Evolutionary conservation across 1,140 invertebrate species (phyloP).

Genomic region (Oscheius sp.): DNA sequence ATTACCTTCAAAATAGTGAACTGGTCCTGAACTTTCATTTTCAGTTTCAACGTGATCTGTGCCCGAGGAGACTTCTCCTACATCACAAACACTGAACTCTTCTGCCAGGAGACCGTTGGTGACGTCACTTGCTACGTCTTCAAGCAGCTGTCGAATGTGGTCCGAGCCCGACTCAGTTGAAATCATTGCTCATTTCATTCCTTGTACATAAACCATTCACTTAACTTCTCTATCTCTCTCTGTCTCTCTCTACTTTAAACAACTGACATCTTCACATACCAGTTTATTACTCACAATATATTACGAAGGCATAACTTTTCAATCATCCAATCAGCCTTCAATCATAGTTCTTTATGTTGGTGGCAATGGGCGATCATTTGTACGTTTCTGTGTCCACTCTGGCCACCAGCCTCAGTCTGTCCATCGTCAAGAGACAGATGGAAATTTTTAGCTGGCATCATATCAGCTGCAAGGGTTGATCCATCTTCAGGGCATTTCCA

Average conservation of each 20-base stretch:
- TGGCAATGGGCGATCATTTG: not conserved
- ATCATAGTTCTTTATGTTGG: not conserved
- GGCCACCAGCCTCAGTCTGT: not conserved
- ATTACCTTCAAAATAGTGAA: not conserved
- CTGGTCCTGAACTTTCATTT: too few relatives aligned
- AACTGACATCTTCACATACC: too few relatives aligned
- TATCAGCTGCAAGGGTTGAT: too few relatives aligned
- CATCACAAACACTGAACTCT: constrained; percentile 36
- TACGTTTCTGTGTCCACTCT: not conserved
- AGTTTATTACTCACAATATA: too few relatives aligned
- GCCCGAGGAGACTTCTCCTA: constrained; percentile 42
- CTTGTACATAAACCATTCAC: too few relatives aligned
- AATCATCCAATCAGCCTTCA: too few relatives aligned
- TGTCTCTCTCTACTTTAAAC: too few relatives aligned
- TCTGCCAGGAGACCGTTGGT: constrained; percentile 41
- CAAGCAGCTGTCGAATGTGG: constrained; percentile 32
- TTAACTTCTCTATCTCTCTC: too few relatives aligned
- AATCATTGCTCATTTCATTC: too few relatives aligned
- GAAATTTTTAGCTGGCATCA: too few relatives aligned
- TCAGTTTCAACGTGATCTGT: constrained; percentile 44
- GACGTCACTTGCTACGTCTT: constrained; percentile 44
- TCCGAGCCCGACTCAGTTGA: not conserved
- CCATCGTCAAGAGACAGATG: not conserved
- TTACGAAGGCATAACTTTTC: too few relatives aligned
- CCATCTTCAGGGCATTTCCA: too few relatives aligned